A percentile compares a stretch with the other conserved stretches of the same genome.
Conservation (phyloP, 2,888 invertebrate species). For the Galerucella nymphaeae region DNA sequence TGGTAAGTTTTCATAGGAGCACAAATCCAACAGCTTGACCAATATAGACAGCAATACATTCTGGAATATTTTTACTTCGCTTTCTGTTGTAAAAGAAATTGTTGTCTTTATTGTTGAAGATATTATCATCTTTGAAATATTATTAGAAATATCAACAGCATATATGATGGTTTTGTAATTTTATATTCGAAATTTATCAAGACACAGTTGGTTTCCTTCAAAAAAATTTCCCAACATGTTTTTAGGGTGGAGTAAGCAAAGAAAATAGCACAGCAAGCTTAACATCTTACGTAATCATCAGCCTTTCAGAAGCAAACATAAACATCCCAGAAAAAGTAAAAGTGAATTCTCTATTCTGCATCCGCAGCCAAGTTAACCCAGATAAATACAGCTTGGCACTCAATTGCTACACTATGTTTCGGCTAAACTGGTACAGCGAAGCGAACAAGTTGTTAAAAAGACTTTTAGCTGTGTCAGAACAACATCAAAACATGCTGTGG, state of each 20-base stretch:
- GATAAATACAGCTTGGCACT: constrained; percentile 68
- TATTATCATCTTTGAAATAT: too few relatives aligned
- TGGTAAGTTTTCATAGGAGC: constrained; percentile 52
- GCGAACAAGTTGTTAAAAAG: constrained; percentile 63
- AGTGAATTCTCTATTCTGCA: constrained; percentile 72
- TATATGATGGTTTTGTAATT: too few relatives aligned
- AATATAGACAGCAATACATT: too few relatives aligned
- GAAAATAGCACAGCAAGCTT: constrained; percentile 71
- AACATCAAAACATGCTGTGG: constrained; percentile 66
- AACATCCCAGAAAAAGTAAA: constrained; percentile 66
- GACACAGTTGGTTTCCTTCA: too few relatives aligned
- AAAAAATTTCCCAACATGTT: neutral
- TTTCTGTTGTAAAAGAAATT: too few relatives aligned
- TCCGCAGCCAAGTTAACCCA: constrained; percentile 60
- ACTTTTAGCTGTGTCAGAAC: constrained; percentile 63
- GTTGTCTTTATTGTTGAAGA: too few relatives aligned
- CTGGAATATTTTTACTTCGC: too few relatives aligned
- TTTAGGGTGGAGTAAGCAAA: constrained; percentile 70
- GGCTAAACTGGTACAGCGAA: constrained; percentile 64
- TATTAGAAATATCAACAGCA: too few relatives aligned
- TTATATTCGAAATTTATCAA: too few relatives aligned
- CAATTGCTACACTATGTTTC: constrained; percentile 67
- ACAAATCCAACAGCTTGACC: too few relatives aligned
- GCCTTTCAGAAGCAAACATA: constrained; percentile 72
- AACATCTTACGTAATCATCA: constrained; percentile 76